Conservation (phyloP, 2,113 vertebrate genomes). For the Ciconia boyciana region DNA sequence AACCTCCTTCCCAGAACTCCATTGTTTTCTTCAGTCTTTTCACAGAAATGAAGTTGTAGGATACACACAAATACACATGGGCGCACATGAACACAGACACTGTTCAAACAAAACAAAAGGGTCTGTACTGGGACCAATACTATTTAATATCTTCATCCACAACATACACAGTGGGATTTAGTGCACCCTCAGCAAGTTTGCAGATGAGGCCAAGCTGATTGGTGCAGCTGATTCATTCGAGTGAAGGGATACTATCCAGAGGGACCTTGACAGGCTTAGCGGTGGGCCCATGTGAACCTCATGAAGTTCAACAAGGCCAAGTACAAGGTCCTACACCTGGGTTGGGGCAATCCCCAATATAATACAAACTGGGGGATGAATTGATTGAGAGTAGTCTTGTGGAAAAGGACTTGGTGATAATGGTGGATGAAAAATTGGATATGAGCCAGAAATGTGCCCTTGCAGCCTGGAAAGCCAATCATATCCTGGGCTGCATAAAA, state of each 20-base stretch:
- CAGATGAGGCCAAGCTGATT: not conserved
- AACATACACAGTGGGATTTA: not conserved
- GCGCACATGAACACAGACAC: not conserved
- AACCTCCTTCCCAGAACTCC: not conserved
- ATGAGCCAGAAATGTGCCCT: not conserved
- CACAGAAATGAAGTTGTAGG: not conserved
- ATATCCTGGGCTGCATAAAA: not conserved
- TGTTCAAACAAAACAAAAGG: not conserved
- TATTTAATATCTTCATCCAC: not conserved
- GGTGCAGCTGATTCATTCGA: not conserved
- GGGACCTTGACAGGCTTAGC: not conserved
- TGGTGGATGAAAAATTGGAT: not conserved
- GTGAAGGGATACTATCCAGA: not conserved
- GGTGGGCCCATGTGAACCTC: accelerated
- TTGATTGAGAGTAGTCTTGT: not conserved
- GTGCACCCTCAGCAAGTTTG: not conserved
- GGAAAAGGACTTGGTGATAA: not conserved
- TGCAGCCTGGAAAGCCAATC: not conserved
- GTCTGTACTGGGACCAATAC: not conserved
- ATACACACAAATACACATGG: not conserved
- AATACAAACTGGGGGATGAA: not conserved
- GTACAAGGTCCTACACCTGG: not conserved
- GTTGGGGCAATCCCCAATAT: not conserved
- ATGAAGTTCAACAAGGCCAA: too few relatives aligned
- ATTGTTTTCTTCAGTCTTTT: not conserved